These are phyloP conservation scores for Cyprinodon tularosa DNA, from an alignment of 2,113 vertebrate species.

Conservation along the genomic window DNA sequence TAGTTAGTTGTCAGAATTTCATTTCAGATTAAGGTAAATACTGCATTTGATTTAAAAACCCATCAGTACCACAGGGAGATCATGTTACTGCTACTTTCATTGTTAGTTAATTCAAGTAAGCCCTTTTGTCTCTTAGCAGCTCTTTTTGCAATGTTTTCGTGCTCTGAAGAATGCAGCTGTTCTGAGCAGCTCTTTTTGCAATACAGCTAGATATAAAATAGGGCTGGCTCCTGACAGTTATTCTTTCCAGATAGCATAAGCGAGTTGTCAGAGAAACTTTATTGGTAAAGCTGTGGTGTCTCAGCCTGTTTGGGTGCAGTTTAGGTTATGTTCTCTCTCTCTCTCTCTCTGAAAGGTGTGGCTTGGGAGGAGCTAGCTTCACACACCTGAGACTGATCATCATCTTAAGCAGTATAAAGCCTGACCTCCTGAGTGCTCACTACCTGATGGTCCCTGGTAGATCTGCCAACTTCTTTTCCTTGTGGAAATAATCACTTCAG, in stretches of 20 bases:
- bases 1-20: background rate
- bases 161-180: too few species aligned
- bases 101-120: background rate
- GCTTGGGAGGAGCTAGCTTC: too few species aligned
- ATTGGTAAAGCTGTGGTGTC: background rate
- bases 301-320: too few species aligned
- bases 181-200: background rate
- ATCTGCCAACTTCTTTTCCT: too few species aligned
- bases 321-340: too few species aligned
- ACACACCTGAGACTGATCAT: too few species aligned
- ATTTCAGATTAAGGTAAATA: background rate
- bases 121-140: background rate
- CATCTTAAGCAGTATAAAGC: too few species aligned
- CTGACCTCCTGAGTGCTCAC: too few species aligned
- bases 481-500: too few species aligned
- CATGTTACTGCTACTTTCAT: background rate
- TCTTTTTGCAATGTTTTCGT: background rate
- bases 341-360: too few species aligned
- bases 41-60: background rate
- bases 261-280: background rate
- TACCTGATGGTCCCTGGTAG: too few species aligned
- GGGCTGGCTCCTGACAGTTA: background rate
- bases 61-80: background rate
- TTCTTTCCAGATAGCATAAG: background rate
- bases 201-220: background rate